Base-by-base conservation (phyloP, 2,797 vertebrate species). In the Hippopotamyrus pictus region DNA sequence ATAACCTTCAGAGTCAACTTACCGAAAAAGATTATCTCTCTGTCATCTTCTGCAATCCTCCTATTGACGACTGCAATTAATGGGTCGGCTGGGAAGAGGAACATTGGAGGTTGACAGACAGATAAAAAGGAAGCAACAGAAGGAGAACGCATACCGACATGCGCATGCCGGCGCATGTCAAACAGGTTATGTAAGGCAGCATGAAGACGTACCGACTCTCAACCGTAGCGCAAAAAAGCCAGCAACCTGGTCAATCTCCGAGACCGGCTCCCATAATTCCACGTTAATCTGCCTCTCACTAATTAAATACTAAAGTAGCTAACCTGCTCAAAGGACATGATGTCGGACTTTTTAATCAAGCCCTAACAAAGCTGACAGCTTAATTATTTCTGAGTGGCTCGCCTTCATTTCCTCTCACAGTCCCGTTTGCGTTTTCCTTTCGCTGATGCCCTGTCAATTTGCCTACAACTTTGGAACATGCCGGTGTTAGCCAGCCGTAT, bases 201-300 rank as follows among this genome's bases (percentile, higher is more conserved):
- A 41, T 7, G 41, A 8, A 44, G 33, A 59, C 6, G 53, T 12
- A 54, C 50, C 19, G 14, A 86, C 8, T 51, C 22, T 22, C 0
- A 79, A 90, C 91, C 29, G 48, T 2, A 37, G 22, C 11, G 12
- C 90, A 51, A 90, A 65, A 85, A 89, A 86, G 92, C 88, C 90
- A 88, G 25, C 62, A 62, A 88, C 54, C 54, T 22, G 4, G 29
- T 54, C 73, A 46, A 12, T 90, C 83, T 91, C 90, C 90, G 14
- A 48, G 91, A 88, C 84, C 59, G 88, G 92, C 93, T 94, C 88
- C 22, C 94, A 95, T 95, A 95, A 95, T 93, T 92, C 91, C 90
- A 73, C 79, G 48, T 90, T 94, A 93, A 95, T 94, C 94, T 46
- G 89, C 87, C 90, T 48, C 19, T 89, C 90, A 91, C 93, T 95